Conservation (phyloP, 2,888 invertebrate genomes). For the Nebria salina region DNA sequence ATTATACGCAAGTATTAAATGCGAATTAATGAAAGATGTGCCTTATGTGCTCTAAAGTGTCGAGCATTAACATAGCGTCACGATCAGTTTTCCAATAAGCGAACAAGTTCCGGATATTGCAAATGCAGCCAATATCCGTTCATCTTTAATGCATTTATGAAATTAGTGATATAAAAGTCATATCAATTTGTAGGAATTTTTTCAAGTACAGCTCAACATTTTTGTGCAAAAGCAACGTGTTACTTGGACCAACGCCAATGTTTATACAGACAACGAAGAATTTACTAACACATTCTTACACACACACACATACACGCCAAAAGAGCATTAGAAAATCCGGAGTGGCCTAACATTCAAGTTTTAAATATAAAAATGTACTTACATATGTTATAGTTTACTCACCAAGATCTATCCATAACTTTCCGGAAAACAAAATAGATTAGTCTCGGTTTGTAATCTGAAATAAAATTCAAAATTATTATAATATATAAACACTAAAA, state of each 20-base stretch:
- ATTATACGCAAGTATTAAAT: no score
- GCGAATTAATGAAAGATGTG: background rate
- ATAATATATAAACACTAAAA: background rate
- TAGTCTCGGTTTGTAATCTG: slow-evolving; percentile 34
- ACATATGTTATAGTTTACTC: slow-evolving; percentile 24
- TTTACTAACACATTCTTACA: slow-evolving; percentile 32
- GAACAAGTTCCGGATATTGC: background rate
- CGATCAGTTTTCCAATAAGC: background rate
- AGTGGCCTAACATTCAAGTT: background rate
- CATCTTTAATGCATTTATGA: background rate
- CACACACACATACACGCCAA: slow-evolving; percentile 6
- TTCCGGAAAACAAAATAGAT: slow-evolving; percentile 22
- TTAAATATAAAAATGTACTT: background rate
- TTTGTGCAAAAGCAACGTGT: slow-evolving; percentile 18
- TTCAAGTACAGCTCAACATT: background rate
- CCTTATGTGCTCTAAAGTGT: background rate
- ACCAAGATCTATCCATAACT: slow-evolving; percentile 46
- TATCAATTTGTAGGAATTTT: background rate
- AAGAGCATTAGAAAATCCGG: background rate
- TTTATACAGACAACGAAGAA: slow-evolving; percentile 46
- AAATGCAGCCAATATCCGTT: background rate
- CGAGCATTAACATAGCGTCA: background rate
- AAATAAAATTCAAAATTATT: background rate
- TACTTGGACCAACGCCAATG: slow-evolving; percentile 40
- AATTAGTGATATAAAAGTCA: background rate